phyloP scores from a whole-genome alignment of 2,888 invertebrate genomes.

The Schrankia costaestrigalis region DNA sequence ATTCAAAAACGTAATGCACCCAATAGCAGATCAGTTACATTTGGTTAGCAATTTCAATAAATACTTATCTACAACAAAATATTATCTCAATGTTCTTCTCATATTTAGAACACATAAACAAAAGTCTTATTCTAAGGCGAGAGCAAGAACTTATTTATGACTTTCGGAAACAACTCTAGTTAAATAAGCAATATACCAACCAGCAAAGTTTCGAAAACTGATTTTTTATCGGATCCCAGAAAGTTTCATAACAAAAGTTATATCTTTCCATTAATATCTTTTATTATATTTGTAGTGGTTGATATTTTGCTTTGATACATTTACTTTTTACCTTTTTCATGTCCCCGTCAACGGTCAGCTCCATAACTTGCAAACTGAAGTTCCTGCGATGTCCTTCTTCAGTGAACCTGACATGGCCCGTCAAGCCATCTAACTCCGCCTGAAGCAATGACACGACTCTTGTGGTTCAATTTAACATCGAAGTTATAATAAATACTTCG shows the following conservation, averaged over 20 bases:
- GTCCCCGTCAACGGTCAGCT: constrained; percentile 93
- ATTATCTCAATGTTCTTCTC: no score
- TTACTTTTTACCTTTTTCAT: constrained; percentile 88
- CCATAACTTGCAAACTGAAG: constrained; percentile 93
- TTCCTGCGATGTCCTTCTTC: constrained; percentile 91
- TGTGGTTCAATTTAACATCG: constrained; percentile 41
- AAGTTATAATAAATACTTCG: constrained; percentile 7
- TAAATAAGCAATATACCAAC: no score
- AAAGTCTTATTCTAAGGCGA: no score
- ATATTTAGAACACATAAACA: no score
- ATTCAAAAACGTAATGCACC: no score
- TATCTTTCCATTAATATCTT: constrained; percentile 1
- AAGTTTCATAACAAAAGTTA: constrained; percentile 6
- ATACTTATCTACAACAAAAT: no score
- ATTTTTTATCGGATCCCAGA: constrained; percentile 4
- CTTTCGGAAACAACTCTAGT: no score
- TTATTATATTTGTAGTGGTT: constrained; percentile 1
- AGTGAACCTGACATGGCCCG: constrained; percentile 92
- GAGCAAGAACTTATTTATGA: constrained; percentile 7
- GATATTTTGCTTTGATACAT: constrained; percentile 3
- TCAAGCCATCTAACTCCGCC: constrained; percentile 94
- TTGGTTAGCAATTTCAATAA: no score
- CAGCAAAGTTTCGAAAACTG: constrained; percentile 3
- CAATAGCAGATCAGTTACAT: no score
- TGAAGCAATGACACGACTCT: constrained; percentile 71